phyloP scores from a whole-genome alignment of 1,140 invertebrate genomes.

The Scaptodrosophila lebanonensis region DNA sequence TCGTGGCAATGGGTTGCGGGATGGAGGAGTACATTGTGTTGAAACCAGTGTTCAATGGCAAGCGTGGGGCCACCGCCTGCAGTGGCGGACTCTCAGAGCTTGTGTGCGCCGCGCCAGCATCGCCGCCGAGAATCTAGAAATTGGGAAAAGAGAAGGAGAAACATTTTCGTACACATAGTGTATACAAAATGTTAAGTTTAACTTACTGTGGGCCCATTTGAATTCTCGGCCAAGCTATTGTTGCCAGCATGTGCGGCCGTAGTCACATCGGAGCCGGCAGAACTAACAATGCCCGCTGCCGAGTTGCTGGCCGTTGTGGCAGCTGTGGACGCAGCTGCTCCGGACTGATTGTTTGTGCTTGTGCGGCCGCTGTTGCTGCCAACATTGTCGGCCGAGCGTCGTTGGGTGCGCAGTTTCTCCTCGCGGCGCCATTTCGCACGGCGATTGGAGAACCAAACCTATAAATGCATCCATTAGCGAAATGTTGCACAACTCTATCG shows the following conservation, averaged over 20 bases:
- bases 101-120: slow-evolving; percentile 46
- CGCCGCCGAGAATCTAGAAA: slow-evolving; percentile 48
- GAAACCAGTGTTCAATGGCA: slow-evolving; percentile 92
- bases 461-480: slow-evolving; percentile 18
- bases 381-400: slow-evolving; percentile 81
- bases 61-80: slow-evolving; percentile 81
- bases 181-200: background rate
- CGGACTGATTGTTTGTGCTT: slow-evolving; percentile 46
- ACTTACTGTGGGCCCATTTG: slow-evolving; percentile 53
- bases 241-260: slow-evolving; percentile 23
- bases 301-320: slow-evolving; percentile 31
- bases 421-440: slow-evolving; percentile 99
- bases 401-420: slow-evolving; percentile 95
- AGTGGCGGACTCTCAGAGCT: slow-evolving; percentile 79
- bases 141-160: background rate
- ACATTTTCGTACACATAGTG: background rate
- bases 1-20: slow-evolving; percentile 94
- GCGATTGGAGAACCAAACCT: slow-evolving; percentile 99
- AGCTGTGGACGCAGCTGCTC: slow-evolving; percentile 20
- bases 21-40: slow-evolving; percentile 97
- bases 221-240: slow-evolving; percentile 41
- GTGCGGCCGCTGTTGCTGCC: slow-evolving; percentile 28
- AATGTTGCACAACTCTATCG: too few species aligned
- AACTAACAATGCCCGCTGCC: slow-evolving; percentile 30
- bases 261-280: slow-evolving; percentile 28